phyloP scores from a whole-genome alignment of 2,113 vertebrate genomes.

The Rhinolophus sinicus region DNA sequence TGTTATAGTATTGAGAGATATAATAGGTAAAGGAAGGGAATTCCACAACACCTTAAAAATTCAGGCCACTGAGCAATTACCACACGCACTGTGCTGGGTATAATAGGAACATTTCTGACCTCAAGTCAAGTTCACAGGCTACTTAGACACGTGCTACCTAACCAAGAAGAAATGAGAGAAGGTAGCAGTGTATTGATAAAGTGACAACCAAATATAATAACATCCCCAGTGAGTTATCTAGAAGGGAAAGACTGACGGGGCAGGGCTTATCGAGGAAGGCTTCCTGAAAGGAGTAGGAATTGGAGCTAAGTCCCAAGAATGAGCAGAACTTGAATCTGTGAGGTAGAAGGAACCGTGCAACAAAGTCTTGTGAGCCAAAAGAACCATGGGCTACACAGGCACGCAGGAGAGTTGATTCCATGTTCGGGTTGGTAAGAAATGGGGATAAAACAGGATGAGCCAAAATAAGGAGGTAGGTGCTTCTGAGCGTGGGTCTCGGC shows the following conservation, averaged over 20 bases:
- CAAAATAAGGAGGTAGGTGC: neutral
- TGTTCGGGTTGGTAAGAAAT: neutral
- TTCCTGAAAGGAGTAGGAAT: neutral
- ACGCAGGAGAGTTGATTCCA: neutral
- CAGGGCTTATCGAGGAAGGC: neutral
- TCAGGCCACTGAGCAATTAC: neutral
- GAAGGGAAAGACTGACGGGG: neutral
- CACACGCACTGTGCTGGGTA: neutral
- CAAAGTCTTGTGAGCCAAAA: neutral
- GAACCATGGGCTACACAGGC: neutral
- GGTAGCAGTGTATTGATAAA: neutral
- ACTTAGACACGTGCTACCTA: neutral
- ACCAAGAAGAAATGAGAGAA: neutral
- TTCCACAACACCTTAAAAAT: neutral
- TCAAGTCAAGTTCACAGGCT: neutral
- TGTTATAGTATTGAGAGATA: neutral
- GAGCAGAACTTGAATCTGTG: neutral
- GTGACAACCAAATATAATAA: neutral
- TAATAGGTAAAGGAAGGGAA: neutral
- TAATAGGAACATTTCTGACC: neutral
- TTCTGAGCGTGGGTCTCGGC: neutral
- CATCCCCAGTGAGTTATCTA: neutral
- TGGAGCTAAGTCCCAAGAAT: neutral
- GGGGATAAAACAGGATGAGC: neutral
- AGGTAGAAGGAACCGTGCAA: neutral